Evolutionary conservation across 2,888 invertebrate genomes (phyloP), one percentile per base, ranked within the genome.

Genomic region (Acleris cristana): DNA sequence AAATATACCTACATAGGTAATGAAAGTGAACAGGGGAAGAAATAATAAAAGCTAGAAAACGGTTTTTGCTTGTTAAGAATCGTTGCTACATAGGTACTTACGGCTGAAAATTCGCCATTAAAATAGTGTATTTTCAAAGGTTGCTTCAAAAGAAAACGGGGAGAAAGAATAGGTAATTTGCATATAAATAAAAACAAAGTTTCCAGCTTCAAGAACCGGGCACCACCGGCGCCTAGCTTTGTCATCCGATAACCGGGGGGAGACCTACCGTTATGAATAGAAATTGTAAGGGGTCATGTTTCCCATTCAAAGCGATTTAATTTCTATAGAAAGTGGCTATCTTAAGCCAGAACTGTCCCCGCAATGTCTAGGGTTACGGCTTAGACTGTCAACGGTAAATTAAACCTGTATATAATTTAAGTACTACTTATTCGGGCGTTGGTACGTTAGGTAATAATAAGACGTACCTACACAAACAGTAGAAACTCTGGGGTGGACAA

Each of bases 221-320:
- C 79, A 64, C 69, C 70, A 64, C 70, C 70, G 82, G 79, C 81
- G 84, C 82, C 83, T 80, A 71, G 78, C 83, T 79, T 82, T 87
- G 88, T 88, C 83, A 89, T 80, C 77, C 76, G 86, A 88, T 79
- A 80, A 84, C 79, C 76, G 76, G 77, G 79, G 70, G 63, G 69
- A 63, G 71, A 71, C 76, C 70, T 73, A 78, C 79, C 78, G 78
- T 81, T 84, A 79, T 80, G 80, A 82, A 87, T 75, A 77, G 77
- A 77, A 79, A 75, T 75, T 71, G 73, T 75, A 70, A 57, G 72
- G 76, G 65, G 71, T 76, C 74, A 70, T 74, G 72, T 79, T 76
- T 71, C 74, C 66, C 64, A 73, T 74, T 70, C 73, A 77, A 71
- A 72, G 60, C 65, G 62, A 72, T 65, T 69, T 72, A 69, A 70